Base-by-base conservation (phyloP, 2,888 invertebrate genomes). In the Drosophila pegasa region DNA sequence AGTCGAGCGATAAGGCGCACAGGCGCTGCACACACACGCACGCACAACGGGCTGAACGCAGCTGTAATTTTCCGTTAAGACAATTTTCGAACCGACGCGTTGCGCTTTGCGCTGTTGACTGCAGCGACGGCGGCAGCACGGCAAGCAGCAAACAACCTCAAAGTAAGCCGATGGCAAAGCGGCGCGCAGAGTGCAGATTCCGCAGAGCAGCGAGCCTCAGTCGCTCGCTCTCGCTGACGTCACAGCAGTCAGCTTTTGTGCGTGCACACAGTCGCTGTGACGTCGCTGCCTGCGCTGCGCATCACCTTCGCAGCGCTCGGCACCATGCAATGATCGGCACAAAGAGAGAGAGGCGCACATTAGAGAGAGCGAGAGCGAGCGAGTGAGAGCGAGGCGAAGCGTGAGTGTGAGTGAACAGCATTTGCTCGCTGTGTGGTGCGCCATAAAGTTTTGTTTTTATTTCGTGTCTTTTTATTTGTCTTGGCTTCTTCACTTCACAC, bases 101-200 rank as follows among this genome's bases (percentile, higher is more conserved):
- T 86, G 82, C 79, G 88, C 80, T 84, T 82, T 63, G 56, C 71
- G 82, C 75, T 88, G 83, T 78, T 85, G 80, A 89, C 89, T 90
- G 90, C 77, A 68, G 59, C 68, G 43, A 20, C 63, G 45, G 61
- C 65, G 35, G 48, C 61, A 54, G 51, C 56, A 52, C 43, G 45
- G 61, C 59, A 48, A 58, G 16, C 69, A 57, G 54, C 74, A 57
- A 33, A 22, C 48, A 63, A 48, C 33, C 47, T 43, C 64, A 59
- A 73, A 75, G 68, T 48, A 62, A 62, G 56, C 62, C 54, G 73
- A 75, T 56, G 75, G 59, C 69, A 55, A 20, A 22, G 29, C 45
- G 45, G 14, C 35, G 14, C 14, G 33, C 20, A 25, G 48, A 35
- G 16, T 29, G 41, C 20, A 68, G 65, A 43, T 66, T 70, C 22